Conservation (phyloP, 2,113 vertebrate genomes). For the Tringa solitaria region DNA sequence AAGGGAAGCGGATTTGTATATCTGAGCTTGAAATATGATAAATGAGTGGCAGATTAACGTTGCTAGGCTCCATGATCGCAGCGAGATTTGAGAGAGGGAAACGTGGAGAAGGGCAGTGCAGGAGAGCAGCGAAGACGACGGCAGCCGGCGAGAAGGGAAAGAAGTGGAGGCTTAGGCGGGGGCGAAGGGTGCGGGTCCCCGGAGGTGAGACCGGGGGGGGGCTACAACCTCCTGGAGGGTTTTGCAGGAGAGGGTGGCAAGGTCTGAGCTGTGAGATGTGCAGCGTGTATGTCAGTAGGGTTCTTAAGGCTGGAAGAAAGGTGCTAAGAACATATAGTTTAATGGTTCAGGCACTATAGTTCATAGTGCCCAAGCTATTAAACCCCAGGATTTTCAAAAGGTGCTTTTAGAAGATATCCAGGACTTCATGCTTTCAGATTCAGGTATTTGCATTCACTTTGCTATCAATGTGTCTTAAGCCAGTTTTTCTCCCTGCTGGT, state of each 20-base stretch:
- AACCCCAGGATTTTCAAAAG: not conserved
- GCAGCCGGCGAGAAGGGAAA: not conserved
- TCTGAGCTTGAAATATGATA: conserved; percentile 49
- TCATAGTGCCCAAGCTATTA: not conserved
- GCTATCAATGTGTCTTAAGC: not conserved
- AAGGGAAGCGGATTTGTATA: conserved; percentile 47
- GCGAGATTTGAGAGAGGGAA: conserved; percentile 9
- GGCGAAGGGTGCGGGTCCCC: fast-evolving
- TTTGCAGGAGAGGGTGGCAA: not conserved
- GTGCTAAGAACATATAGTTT: fast-evolving
- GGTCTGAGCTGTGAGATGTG: not conserved
- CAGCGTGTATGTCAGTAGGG: fast-evolving
- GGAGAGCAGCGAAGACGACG: not conserved
- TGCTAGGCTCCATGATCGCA: conserved; percentile 39
- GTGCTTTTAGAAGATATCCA: not conserved
- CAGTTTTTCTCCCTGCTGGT: not conserved
- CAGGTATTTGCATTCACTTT: not conserved
- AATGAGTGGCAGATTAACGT: conserved; percentile 55
- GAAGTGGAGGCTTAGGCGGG: not conserved
- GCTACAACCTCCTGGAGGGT: not conserved
- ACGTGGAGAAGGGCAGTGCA: not conserved
- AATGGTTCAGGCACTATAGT: not conserved
- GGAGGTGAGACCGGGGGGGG: not conserved
- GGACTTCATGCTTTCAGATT: not conserved
- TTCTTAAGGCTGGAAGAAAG: not conserved